These are phyloP conservation scores for Oxytorus armatus DNA, from an alignment of 2,888 invertebrate genomes.

Conservation along the genomic window DNA sequence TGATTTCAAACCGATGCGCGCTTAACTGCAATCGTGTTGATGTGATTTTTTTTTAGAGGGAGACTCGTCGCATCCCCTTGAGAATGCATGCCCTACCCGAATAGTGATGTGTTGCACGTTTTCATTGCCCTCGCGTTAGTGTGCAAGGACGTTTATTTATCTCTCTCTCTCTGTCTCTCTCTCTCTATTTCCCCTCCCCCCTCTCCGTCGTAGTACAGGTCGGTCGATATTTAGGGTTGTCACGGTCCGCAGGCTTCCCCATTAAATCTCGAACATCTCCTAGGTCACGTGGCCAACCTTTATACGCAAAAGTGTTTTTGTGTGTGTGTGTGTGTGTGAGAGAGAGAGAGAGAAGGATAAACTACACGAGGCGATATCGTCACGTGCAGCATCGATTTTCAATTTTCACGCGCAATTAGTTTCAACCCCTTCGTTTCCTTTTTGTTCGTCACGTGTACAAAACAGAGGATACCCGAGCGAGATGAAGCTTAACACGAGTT, in stretches of 20 bases:
- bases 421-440: background rate
- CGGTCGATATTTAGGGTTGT: slow-evolving; percentile 68
- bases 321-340: no score
- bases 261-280: slow-evolving; percentile 64
- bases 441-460: background rate
- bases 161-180: background rate
- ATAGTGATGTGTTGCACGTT: slow-evolving; percentile 45
- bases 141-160: slow-evolving; percentile 27
- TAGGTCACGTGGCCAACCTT: slow-evolving; percentile 64
- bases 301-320: slow-evolving; percentile 41
- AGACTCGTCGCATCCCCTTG: background rate
- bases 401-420: slow-evolving; percentile 52
- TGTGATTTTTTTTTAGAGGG: background rate
- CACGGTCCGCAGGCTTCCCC: slow-evolving; percentile 65
- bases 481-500: background rate
- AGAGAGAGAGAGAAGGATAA: slow-evolving; percentile 4
- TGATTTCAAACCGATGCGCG: background rate
- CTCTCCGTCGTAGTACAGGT: slow-evolving; percentile 13
- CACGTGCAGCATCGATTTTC: slow-evolving; percentile 63
- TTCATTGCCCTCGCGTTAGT: slow-evolving; percentile 38
- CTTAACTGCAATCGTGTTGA: slow-evolving; percentile 11
- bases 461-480: background rate
- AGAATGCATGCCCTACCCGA: slow-evolving; percentile 63
- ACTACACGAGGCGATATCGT: slow-evolving; percentile 19
- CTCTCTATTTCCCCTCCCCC: slow-evolving; percentile 10